Conservation (phyloP, 1,140 invertebrate species). For the Leptopilina boulardi region DNA sequence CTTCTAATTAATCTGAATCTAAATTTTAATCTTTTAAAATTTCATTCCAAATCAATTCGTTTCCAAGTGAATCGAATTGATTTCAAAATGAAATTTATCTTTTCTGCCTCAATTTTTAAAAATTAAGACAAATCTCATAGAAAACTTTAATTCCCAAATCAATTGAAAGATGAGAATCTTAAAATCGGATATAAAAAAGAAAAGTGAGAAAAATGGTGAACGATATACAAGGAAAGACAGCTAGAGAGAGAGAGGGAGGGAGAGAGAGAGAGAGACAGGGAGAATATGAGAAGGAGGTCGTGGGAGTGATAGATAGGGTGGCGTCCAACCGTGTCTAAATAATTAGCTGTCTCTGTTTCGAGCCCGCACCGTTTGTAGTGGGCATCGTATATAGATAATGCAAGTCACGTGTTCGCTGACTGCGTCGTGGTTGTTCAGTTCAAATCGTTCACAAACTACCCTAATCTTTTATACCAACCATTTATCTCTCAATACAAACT, state of each 20-base stretch:
- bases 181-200: no score
- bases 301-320: slow-evolving; percentile 71
- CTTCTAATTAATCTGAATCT: no score
- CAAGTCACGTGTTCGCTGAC: slow-evolving; percentile 64
- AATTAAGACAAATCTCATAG: no score
- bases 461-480: slow-evolving; percentile 27
- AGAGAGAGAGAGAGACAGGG: slow-evolving; percentile 31
- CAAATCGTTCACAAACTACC: slow-evolving; percentile 31
- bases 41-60: no score
- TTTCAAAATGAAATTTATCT: no score
- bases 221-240: no score
- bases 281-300: slow-evolving; percentile 29
- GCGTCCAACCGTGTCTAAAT: slow-evolving; percentile 75
- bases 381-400: slow-evolving; percentile 65
- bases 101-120: no score
- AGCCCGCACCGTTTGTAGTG: slow-evolving; percentile 70
- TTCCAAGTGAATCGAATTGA: no score
- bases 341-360: slow-evolving; percentile 75
- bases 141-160: no score
- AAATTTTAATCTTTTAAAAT: no score
- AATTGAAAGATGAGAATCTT: no score
- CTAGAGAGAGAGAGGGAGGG: not conserved
- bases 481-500: slow-evolving; percentile 19
- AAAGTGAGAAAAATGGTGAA: no score
- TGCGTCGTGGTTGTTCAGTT: slow-evolving; percentile 53